phyloP scores from a whole-genome alignment of 2,797 vertebrate species.

The Hypotaenidia philippensis region DNA sequence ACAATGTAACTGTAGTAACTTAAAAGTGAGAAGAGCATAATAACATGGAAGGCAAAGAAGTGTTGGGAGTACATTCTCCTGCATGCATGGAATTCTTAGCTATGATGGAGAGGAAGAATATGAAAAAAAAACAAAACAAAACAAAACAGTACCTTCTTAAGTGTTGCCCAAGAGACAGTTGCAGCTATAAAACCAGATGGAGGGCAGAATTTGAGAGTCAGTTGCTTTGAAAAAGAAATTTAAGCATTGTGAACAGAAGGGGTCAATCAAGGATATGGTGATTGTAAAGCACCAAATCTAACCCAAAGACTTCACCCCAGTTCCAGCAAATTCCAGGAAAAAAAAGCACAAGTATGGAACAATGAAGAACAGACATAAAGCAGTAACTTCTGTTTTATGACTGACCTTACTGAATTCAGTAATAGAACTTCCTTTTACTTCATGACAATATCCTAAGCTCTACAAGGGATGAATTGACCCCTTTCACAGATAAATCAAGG shows the following conservation, averaged over 20 bases:
- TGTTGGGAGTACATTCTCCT: neutral
- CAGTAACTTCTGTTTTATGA: neutral
- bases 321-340: neutral
- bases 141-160: neutral
- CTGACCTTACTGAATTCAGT: neutral
- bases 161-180: neutral
- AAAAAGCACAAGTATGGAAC: neutral
- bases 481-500: neutral
- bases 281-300: neutral
- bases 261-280: neutral
- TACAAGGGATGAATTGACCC: neutral
- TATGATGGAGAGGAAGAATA: neutral
- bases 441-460: neutral
- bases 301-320: neutral
- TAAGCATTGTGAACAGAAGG: neutral
- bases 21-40: neutral
- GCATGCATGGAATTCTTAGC: neutral
- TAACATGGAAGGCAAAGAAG: neutral
- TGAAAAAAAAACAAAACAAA: neutral
- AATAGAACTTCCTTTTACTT: neutral
- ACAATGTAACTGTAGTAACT: neutral
- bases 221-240: conserved; percentile 18
- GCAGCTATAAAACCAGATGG: neutral
- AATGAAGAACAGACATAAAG: neutral
- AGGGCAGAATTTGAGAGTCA: neutral